These are phyloP conservation scores for Linurgus olivaceus DNA, from an alignment of 2,797 vertebrate species.

Conservation along the genomic window DNA sequence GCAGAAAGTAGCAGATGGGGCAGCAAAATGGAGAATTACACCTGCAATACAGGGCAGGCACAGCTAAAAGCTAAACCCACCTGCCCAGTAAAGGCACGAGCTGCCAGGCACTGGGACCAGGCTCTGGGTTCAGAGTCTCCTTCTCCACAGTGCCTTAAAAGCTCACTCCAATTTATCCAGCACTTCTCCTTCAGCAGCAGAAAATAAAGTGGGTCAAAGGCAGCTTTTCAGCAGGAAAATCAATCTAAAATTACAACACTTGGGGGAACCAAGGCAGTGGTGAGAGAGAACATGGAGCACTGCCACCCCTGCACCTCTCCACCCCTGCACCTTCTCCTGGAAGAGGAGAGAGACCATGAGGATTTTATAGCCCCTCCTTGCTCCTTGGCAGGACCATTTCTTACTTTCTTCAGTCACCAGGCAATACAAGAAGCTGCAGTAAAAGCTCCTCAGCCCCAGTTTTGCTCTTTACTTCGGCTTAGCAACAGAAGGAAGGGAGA, in stretches of 20 bases:
- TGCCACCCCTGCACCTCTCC: background rate
- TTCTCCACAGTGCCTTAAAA: background rate
- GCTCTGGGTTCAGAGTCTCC: background rate
- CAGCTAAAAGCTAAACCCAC: background rate
- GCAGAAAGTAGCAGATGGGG: background rate
- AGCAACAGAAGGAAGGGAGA: background rate
- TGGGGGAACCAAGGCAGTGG: background rate
- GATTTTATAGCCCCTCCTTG: background rate
- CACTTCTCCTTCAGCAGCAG: background rate
- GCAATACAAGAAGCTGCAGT: background rate
- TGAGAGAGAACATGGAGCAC: background rate
- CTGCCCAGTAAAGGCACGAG: background rate
- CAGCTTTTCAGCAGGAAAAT: constrained; percentile 32
- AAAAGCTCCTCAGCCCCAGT: background rate
- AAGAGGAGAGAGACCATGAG: background rate
- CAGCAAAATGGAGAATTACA: background rate
- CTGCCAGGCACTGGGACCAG: background rate
- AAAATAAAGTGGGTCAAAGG: constrained; percentile 35
- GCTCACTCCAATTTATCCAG: background rate
- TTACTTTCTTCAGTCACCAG: background rate
- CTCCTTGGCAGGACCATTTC: background rate
- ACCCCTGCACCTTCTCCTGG: background rate
- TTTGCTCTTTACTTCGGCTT: background rate
- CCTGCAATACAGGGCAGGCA: background rate
- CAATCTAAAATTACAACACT: constrained; percentile 15